A percentile compares a stretch with the other conserved stretches of the same genome.
phyloP scores from a whole-genome alignment of 2,797 vertebrate genomes.

The Cryptoblepharus egeriae region DNA sequence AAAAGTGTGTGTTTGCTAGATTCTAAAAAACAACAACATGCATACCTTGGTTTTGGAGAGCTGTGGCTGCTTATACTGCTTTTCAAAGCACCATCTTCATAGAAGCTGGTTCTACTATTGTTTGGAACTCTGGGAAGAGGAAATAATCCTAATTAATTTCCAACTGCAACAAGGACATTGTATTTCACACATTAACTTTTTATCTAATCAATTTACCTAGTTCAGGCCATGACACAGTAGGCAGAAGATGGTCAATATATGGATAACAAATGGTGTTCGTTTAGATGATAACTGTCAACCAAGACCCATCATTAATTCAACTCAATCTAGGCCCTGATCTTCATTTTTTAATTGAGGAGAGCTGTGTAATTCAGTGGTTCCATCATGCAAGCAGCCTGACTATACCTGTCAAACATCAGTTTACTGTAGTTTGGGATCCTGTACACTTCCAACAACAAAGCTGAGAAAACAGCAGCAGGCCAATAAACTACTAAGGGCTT shows the following conservation, averaged over 20 bases:
- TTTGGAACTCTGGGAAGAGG: slow-evolving; percentile 36
- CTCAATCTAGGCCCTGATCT: too few relatives aligned
- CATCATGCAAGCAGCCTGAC: too few relatives aligned
- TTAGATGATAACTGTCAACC: not conserved
- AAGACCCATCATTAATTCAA: too few relatives aligned
- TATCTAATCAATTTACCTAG: slow-evolving; percentile 30
- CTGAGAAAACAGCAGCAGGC: too few relatives aligned
- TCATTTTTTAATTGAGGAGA: too few relatives aligned
- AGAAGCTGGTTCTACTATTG: slow-evolving; percentile 10
- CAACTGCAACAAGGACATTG: not conserved
- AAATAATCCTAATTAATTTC: not conserved
- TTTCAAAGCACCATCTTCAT: slow-evolving; percentile 35
- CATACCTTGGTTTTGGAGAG: slow-evolving; percentile 52
- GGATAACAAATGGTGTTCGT: not conserved
- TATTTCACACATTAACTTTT: not conserved
- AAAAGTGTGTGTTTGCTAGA: not conserved
- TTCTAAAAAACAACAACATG: not conserved
- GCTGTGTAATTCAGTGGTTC: too few relatives aligned
- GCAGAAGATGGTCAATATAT: not conserved
- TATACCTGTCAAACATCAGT: too few relatives aligned
- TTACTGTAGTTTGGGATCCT: too few relatives aligned
- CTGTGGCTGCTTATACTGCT: slow-evolving; percentile 16
- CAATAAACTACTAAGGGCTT: too few relatives aligned
- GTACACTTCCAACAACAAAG: too few relatives aligned
- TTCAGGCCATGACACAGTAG: slow-evolving; percentile 1